These are phyloP conservation scores for Conger conger DNA, from an alignment of 2,113 vertebrate genomes.

Conservation along the genomic window DNA sequence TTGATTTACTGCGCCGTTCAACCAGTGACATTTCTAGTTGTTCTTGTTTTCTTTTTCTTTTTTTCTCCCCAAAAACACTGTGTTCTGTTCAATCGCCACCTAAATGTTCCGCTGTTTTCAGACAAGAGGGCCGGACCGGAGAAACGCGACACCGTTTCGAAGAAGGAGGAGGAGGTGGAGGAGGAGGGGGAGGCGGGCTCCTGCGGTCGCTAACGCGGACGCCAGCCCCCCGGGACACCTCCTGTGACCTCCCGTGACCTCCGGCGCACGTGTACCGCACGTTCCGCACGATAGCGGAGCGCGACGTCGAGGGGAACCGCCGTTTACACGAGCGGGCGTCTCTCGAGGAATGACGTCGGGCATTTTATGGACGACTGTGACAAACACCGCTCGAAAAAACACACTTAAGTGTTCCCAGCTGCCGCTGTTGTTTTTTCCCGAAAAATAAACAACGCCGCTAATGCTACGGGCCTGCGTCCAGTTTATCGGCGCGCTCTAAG, in stretches of 20 bases:
- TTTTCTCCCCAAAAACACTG: neutral
- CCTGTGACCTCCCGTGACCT: neutral
- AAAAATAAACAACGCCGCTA: neutral
- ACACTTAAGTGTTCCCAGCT: constrained; percentile 52
- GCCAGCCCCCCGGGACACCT: neutral
- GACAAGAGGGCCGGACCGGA: neutral
- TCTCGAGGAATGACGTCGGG: constrained; percentile 63
- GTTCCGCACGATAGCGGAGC: constrained; percentile 54
- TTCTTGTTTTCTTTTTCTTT: neutral
- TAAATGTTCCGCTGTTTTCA: neutral
- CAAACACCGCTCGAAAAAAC: constrained; percentile 25
- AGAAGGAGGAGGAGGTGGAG: neutral
- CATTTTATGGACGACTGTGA: constrained; percentile 37
- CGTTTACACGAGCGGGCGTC: constrained; percentile 64
- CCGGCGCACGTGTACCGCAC: constrained; percentile 2
- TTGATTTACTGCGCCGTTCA: too few relatives aligned
- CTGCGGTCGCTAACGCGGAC: neutral
- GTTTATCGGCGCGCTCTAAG: too few relatives aligned
- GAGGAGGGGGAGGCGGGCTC: neutral
- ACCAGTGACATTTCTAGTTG: neutral
- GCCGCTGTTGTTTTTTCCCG: constrained; percentile 31
- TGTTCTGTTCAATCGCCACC: neutral
- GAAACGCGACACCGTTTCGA: neutral
- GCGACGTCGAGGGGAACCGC: constrained; percentile 57
- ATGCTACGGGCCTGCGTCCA: neutral